A percentile compares a stretch with the other conserved stretches of the same genome.
Conservation (phyloP, 2,113 vertebrate genomes). For the Haplotaxodon microlepis region DNA sequence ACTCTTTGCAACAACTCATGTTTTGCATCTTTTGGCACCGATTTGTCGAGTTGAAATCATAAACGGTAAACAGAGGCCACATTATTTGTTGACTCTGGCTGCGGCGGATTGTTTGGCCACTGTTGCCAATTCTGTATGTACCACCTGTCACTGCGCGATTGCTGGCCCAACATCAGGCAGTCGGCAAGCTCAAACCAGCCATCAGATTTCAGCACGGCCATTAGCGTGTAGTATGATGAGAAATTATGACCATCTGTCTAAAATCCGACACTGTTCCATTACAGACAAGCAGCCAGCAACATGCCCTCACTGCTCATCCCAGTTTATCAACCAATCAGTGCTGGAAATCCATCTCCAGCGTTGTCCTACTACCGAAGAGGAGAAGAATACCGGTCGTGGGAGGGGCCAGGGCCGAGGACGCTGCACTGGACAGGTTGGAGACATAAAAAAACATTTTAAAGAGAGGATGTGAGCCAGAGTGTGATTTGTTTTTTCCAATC, state of each 20-base stretch:
- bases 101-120: background rate
- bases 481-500: background rate
- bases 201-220: background rate
- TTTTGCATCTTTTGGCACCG: background rate
- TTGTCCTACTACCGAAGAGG: slow-evolving; percentile 67
- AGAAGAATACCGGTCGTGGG: slow-evolving; percentile 55
- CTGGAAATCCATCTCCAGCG: slow-evolving; percentile 80
- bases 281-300: slow-evolving; percentile 77
- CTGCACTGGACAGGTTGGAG: slow-evolving; percentile 65
- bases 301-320: slow-evolving; percentile 75
- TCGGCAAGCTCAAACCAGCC: background rate
- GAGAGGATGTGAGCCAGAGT: background rate
- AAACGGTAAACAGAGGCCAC: background rate
- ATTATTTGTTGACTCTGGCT: background rate
- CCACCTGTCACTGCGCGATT: background rate
- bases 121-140: background rate
- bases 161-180: background rate
- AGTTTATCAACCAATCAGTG: slow-evolving; percentile 77
- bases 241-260: background rate
- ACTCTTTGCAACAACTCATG: background rate
- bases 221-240: background rate
- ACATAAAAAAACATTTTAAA: background rate
- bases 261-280: background rate
- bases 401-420: slow-evolving; percentile 71
- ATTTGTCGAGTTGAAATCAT: background rate